Evolutionary conservation across 2,888 invertebrate species (phyloP).

Genomic region (Cephonodes hylas): DNA sequence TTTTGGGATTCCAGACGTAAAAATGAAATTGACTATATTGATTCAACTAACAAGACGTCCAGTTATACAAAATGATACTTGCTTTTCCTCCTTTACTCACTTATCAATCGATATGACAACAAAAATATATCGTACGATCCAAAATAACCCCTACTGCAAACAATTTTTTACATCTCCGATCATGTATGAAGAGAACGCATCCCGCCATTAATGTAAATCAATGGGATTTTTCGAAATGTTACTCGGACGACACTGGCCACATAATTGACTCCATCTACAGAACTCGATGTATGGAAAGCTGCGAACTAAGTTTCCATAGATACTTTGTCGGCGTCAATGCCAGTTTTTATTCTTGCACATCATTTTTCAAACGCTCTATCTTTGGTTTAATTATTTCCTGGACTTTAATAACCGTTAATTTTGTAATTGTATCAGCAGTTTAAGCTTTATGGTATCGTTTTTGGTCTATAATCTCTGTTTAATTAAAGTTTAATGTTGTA

Average conservation of each 20-base stretch:
- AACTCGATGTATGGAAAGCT: slow-evolving; percentile 18
- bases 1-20: too few species aligned
- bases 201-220: slow-evolving; percentile 60
- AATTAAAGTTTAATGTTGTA: too few species aligned
- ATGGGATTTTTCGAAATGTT: slow-evolving; percentile 53
- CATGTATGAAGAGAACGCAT: slow-evolving; percentile 36
- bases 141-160: slow-evolving; percentile 30
- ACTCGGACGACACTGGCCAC: background rate
- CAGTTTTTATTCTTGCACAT: background rate
- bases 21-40: too few species aligned
- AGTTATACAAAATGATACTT: too few species aligned
- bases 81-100: too few species aligned
- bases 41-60: too few species aligned
- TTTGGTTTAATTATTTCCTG: background rate
- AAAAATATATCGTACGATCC: background rate
- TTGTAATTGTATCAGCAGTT: background rate
- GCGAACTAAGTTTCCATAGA: slow-evolving; percentile 6
- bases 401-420: slow-evolving; percentile 10
- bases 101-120: background rate
- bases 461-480: background rate
- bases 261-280: slow-evolving; percentile 40
- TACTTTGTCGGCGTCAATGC: slow-evolving; percentile 12
- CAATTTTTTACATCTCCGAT: slow-evolving; percentile 42
- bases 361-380: slow-evolving; percentile 3
- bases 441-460: background rate